Percentiles rank a stretch among this genome's conserved stretches.
Conservation (phyloP, 2,888 invertebrate species). For the Hydriomena furcata region DNA sequence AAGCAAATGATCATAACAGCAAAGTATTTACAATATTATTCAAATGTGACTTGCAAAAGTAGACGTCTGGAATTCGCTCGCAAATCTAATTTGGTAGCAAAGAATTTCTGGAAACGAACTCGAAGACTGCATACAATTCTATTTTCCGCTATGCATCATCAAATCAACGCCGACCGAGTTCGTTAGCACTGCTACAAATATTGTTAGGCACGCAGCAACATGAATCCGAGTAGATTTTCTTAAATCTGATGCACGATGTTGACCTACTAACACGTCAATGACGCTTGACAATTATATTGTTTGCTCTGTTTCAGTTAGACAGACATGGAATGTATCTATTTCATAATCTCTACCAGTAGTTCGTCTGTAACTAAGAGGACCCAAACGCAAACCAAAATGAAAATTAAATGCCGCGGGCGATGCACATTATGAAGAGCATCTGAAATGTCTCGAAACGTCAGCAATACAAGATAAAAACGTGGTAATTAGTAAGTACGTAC, state of each 20-base stretch:
- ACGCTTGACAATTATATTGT: slow-evolving; percentile 22
- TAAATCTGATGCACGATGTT: slow-evolving; percentile 22
- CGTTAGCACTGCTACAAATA: slow-evolving; percentile 33
- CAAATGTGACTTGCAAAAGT: slow-evolving; percentile 28
- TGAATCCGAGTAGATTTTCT: slow-evolving; percentile 15
- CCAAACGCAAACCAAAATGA: no score
- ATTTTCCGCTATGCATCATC: slow-evolving; percentile 39
- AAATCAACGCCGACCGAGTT: slow-evolving; percentile 37
- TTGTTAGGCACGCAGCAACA: slow-evolving; percentile 23
- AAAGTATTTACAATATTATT: slow-evolving; percentile 16
- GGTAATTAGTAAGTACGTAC: no score
- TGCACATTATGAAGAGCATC: no score
- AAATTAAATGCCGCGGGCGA: no score
- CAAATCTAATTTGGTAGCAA: slow-evolving; percentile 33
- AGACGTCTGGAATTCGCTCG: slow-evolving; percentile 26
- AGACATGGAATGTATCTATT: no score
- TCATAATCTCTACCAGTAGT: no score
- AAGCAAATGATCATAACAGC: slow-evolving; percentile 12
- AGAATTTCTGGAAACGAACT: slow-evolving; percentile 32
- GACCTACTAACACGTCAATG: slow-evolving; percentile 23
- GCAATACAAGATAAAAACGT: no score
- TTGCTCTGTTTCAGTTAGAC: slow-evolving; percentile 8
- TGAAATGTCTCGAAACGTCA: no score
- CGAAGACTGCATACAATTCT: slow-evolving; percentile 37
- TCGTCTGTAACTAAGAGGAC: no score